phyloP scores from a whole-genome alignment of 2,113 vertebrate genomes.

The Calyptomena viridis region DNA sequence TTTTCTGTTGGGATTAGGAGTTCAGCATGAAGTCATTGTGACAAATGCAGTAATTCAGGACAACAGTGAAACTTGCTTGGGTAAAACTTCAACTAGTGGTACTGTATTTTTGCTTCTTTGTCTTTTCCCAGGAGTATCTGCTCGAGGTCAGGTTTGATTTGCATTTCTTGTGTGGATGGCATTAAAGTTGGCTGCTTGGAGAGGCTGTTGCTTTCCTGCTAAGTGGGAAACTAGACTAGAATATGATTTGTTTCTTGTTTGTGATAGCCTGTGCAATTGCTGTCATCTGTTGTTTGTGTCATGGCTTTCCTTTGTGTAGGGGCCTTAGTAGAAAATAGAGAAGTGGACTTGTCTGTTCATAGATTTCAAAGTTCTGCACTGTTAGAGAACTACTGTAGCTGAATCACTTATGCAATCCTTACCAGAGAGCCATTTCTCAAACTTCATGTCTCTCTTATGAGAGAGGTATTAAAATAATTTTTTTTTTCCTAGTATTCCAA shows the following conservation, averaged over 20 bases:
- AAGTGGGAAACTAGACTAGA: background rate
- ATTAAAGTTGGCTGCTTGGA: background rate
- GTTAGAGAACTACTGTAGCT: background rate
- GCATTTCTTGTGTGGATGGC: background rate
- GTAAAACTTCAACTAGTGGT: background rate
- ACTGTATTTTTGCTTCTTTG: background rate
- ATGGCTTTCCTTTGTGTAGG: background rate
- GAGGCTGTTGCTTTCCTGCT: background rate
- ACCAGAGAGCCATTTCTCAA: background rate
- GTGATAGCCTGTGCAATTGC: background rate
- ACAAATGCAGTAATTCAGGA: background rate
- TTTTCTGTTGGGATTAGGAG: background rate
- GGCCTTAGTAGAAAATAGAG: background rate
- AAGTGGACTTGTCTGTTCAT: background rate
- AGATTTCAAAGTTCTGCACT: background rate
- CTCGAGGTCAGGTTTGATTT: background rate
- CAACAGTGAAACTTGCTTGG: background rate
- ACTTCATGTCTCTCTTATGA: background rate
- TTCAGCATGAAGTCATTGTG: background rate
- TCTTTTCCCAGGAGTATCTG: background rate
- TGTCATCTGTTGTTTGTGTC: background rate
- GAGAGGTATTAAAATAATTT: background rate
- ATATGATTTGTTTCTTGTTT: background rate
- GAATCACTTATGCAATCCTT: background rate
- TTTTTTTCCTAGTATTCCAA: background rate